Conservation (phyloP, 92 coral and sea anemone species). For the Hydrozoanthus gracilis region DNA sequence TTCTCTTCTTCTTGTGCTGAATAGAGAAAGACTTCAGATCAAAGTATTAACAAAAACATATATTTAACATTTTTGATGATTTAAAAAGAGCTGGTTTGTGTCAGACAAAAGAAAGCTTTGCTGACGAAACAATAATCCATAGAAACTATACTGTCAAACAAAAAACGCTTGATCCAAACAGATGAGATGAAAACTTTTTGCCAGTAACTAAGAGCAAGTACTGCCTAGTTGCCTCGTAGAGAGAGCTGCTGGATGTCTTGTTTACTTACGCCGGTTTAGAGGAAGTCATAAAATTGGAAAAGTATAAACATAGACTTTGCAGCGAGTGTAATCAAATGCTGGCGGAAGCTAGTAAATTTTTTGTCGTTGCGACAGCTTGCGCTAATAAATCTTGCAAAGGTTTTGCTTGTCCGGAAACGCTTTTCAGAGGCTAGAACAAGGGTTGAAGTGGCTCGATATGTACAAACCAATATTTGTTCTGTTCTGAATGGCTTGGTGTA, state of each 20-base stretch:
- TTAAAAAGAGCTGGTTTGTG: background rate
- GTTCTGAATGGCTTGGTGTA: constrained; percentile 60
- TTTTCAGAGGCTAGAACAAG: constrained; percentile 57
- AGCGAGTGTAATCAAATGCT: constrained; percentile 33
- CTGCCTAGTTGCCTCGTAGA: background rate
- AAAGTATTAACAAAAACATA: constrained; percentile 1
- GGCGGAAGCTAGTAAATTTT: constrained; percentile 50
- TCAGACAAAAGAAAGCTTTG: constrained; percentile 28
- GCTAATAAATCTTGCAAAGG: constrained; percentile 37
- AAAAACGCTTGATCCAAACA: constrained; percentile 6
- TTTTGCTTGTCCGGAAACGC: constrained; percentile 73
- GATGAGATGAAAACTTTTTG: background rate
- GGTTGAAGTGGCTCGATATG: constrained; percentile 49
- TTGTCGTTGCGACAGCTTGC: constrained; percentile 31
- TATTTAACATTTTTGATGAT: background rate
- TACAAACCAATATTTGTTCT: constrained; percentile 68
- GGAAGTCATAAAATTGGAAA: constrained; percentile 31
- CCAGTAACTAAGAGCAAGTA: background rate
- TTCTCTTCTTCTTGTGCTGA: background rate
- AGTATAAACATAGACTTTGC: constrained; percentile 31
- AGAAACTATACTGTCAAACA: constrained; percentile 27
- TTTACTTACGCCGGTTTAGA: constrained; percentile 29
- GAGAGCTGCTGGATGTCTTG: constrained; percentile 40
- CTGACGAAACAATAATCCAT: background rate
- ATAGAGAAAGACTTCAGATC: background rate